Evolutionary conservation across 2,113 vertebrate species (phyloP), one percentile per base, ranked within the genome.

Genomic region (Pithys albifrons): DNA sequence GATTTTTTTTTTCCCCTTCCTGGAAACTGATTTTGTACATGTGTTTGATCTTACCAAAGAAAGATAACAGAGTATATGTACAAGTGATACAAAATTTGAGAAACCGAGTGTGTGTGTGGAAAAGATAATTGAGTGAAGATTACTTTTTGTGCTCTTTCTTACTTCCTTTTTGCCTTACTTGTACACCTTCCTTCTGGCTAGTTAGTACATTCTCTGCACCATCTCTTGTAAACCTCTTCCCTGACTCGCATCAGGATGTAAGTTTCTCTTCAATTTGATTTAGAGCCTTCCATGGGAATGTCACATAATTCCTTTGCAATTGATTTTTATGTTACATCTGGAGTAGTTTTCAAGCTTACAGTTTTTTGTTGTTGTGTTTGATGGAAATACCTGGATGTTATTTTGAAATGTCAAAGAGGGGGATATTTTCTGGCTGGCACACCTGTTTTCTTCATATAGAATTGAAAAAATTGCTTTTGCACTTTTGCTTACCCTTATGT

Each of bases 191-290:
- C 19, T 83, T 62, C 70, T 90, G 58, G 18, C 20, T 84, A 35
- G 14, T 64, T 69, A 76, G 45, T 39, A 43, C 2, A 0, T 73
- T 73, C 58, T 76, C 19, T 92, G 62, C 41, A 4, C 23, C 79
- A 4, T 39, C 43, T 12, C 43, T 88, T 75, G 12, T 7, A 85
- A 54, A 58, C 27, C 17, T 59, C 48, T 91, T 58, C 45, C 39
- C 66, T 79, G 61, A 29, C 14, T 71, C 1, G 0, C 28, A 51
- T n/a, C 15, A 14, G 25, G 29, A 41, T 2, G 0, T 20, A 48
- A 62, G 9, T 75, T 77, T 46, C 55, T 78, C 11, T 82, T 89
- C 52, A 46, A 0, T 43, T 65, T 66, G 28, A 49, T 88, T 49
- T 79, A 39, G 69, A 93, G 66, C 19, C 14, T 82, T 82, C 41